A percentile compares a stretch with the other conserved stretches of the same genome.
Evolutionary conservation across 2,888 invertebrate species (phyloP).

Genomic region (Phortica okadai): DNA sequence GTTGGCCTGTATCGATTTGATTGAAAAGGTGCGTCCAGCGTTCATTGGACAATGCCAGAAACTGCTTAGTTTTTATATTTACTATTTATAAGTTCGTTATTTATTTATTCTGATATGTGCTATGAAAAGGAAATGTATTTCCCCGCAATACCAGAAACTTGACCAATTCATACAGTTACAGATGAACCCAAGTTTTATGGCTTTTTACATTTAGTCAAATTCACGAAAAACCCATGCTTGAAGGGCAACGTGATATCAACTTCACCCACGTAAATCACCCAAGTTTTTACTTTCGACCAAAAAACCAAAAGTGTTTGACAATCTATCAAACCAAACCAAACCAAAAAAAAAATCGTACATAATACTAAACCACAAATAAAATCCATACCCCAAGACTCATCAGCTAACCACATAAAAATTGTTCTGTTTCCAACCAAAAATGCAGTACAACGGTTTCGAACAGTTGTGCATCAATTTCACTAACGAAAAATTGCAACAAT

Average conservation of each 20-base stretch:
- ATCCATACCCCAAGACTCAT: slow-evolving; percentile 25
- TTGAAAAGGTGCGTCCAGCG: slow-evolving; percentile 88
- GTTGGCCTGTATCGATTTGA: slow-evolving; percentile 98
- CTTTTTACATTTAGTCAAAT: not conserved
- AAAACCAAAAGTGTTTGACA: not conserved
- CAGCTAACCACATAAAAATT: slow-evolving; percentile 50
- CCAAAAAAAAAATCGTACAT: slow-evolving; percentile 39
- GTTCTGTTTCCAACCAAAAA: slow-evolving; percentile 72
- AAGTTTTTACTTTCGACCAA: not conserved
- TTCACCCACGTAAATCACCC: slow-evolving; percentile 35
- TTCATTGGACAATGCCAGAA: not conserved
- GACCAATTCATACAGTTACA: slow-evolving; percentile 18
- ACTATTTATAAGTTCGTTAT: slow-evolving; percentile 1
- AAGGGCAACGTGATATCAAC: not conserved
- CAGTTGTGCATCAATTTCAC: slow-evolving; percentile 96
- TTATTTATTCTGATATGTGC: not conserved
- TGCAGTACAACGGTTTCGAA: slow-evolving; percentile 92
- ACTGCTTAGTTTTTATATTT: not conserved
- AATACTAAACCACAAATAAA: slow-evolving; percentile 48
- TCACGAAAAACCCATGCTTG: slow-evolving; percentile 41
- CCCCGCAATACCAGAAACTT: slow-evolving; percentile 10
- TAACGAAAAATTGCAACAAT: slow-evolving; percentile 95
- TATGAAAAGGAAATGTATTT: slow-evolving; percentile 10
- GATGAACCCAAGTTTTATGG: slow-evolving; percentile 24
- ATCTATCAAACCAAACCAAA: slow-evolving; percentile 34